phyloP scores from a whole-genome alignment of 2,113 vertebrate genomes.

The Apodemus sylvaticus region DNA sequence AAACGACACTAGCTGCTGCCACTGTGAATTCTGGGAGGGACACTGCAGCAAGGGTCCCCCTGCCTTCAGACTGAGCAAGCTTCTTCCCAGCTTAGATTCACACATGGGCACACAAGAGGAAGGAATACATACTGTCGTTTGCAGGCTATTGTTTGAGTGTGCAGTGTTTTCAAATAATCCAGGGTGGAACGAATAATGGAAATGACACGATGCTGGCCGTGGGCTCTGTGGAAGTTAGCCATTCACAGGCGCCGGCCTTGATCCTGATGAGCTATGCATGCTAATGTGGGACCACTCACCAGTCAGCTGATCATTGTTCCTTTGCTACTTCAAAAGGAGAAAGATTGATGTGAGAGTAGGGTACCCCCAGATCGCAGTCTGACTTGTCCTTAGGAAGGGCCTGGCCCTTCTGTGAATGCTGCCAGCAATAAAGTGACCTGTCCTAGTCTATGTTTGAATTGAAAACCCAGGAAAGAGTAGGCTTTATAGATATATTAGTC shows the following conservation, averaged over 20 bases:
- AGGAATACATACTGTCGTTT: conserved; percentile 80
- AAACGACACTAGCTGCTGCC: conserved; percentile 84
- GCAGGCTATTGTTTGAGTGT: conserved; percentile 80
- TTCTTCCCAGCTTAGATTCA: conserved; percentile 76
- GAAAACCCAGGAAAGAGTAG: conserved; percentile 59
- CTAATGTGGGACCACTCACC: conserved; percentile 64
- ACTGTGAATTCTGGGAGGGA: conserved; percentile 58
- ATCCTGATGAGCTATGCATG: conserved; percentile 85
- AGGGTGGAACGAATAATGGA: conserved; percentile 82
- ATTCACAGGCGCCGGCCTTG: conserved; percentile 83
- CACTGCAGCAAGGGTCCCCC: conserved; percentile 47
- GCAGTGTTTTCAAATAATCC: conserved; percentile 83
- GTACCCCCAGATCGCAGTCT: conserved; percentile 25
- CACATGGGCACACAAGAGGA: conserved; percentile 79
- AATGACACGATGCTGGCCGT: conserved; percentile 72
- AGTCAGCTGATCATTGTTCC: conserved; percentile 73
- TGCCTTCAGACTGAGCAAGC: conserved; percentile 62
- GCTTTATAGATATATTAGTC: conserved; percentile 60
- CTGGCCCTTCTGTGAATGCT: conserved; percentile 70
- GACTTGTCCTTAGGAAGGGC: conserved; percentile 50
- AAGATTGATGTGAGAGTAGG: conserved; percentile 59
- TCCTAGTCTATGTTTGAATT: conserved; percentile 70
- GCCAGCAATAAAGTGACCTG: conserved; percentile 83
- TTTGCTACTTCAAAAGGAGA: conserved; percentile 72
- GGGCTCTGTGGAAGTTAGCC: conserved; percentile 78